Percentiles rank a stretch among this genome's conserved stretches.
Evolutionary conservation across 2,797 vertebrate species (phyloP).

Genomic region (Peromyscus attwateri): DNA sequence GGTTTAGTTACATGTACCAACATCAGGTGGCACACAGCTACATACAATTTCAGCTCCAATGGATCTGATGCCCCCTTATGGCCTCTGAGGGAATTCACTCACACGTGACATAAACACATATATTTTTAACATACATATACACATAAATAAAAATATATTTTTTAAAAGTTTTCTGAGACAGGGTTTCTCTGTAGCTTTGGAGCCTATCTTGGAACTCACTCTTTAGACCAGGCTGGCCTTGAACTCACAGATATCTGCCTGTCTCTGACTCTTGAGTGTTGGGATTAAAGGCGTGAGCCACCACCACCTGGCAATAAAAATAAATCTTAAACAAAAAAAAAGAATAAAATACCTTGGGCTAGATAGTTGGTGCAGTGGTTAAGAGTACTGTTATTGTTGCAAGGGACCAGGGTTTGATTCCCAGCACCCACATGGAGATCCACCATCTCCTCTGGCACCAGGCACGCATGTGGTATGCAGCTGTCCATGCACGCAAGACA

Average conservation of each 20-base stretch:
- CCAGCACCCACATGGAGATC: neutral
- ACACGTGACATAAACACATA: neutral
- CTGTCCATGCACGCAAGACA: neutral
- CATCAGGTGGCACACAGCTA: neutral
- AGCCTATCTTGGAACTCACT: too few relatives aligned
- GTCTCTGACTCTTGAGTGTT: too few relatives aligned
- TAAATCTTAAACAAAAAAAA: neutral
- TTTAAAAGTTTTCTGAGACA: too few relatives aligned
- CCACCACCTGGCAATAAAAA: neutral
- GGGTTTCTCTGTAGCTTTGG: too few relatives aligned
- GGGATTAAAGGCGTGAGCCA: too few relatives aligned
- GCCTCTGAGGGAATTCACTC: neutral
- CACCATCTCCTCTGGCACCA: neutral
- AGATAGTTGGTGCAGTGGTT: neutral
- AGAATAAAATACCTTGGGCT: neutral
- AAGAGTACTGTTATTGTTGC: neutral
- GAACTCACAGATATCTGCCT: too few relatives aligned
- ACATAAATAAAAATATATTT: too few relatives aligned
- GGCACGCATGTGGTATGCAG: neutral
- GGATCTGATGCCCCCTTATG: neutral
- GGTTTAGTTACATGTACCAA: neutral
- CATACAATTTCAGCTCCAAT: neutral
- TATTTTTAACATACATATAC: neutral
- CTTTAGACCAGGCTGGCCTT: too few relatives aligned
- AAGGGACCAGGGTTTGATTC: neutral